A percentile compares a stretch with the other conserved stretches of the same genome.
Evolutionary conservation across 2,113 vertebrate genomes (phyloP).

Genomic region (Emydura subglobosa): DNA sequence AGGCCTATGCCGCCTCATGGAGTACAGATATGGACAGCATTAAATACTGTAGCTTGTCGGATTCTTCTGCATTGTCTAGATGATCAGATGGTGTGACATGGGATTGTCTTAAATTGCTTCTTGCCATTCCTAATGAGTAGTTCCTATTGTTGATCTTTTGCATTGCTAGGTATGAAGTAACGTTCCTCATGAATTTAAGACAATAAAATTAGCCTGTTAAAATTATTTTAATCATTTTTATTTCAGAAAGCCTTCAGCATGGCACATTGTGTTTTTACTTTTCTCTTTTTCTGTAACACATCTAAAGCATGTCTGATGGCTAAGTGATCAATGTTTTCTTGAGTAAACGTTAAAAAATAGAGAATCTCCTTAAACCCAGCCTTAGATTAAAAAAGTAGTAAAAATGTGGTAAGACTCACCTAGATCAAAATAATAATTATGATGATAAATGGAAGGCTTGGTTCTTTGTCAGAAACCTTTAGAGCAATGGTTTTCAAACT

Average conservation of each 20-base stretch:
- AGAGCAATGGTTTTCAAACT: not conserved
- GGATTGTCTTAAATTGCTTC: not conserved
- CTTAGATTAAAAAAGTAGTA: not conserved
- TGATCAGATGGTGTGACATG: accelerated
- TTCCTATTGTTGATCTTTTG: not conserved
- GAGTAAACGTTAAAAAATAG: not conserved
- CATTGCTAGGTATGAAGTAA: not conserved
- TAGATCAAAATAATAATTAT: not conserved
- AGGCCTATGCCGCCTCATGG: not conserved
- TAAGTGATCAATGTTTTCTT: not conserved
- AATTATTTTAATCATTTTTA: not conserved
- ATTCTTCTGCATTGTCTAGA: not conserved
- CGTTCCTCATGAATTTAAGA: not conserved
- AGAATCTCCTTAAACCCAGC: not conserved
- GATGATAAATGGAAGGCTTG: not conserved
- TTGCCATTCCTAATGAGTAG: not conserved
- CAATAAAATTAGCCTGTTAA: not conserved
- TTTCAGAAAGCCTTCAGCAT: not conserved
- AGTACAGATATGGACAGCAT: not conserved
- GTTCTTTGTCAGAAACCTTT: not conserved
- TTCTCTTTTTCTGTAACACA: not conserved
- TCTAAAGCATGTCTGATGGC: not conserved
- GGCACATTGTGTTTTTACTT: not conserved
- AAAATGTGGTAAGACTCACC: not conserved
- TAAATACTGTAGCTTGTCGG: not conserved